Conservation (phyloP, 1,140 invertebrate species). For the Orius insidiosus region DNA sequence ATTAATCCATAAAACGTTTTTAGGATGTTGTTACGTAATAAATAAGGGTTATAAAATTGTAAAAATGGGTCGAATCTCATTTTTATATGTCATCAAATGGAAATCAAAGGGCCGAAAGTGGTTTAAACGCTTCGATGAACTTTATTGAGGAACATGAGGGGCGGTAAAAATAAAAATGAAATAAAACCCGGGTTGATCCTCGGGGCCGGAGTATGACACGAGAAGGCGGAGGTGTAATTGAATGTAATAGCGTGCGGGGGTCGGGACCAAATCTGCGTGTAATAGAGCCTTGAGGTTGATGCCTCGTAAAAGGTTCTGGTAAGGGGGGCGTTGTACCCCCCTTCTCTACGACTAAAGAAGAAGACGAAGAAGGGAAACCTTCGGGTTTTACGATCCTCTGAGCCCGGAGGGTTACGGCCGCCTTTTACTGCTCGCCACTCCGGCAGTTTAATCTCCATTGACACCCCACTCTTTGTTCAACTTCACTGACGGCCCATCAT, state of each 20-base stretch:
- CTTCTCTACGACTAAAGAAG: not conserved
- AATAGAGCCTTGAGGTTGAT: constrained; percentile 4
- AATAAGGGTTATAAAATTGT: too few species aligned
- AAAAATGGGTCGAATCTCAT: too few species aligned
- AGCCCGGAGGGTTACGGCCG: constrained; percentile 4
- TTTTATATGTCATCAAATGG: not conserved
- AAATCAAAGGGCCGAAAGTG: not conserved
- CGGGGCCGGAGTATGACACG: not conserved
- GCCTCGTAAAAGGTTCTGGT: constrained; percentile 5
- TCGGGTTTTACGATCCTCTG: constrained; percentile 4
- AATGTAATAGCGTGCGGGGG: constrained; percentile 8
- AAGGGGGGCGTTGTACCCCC: not conserved
- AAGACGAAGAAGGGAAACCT: not conserved
- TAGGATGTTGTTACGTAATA: too few species aligned
- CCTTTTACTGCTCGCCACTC: constrained; percentile 8
- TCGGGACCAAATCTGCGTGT: constrained; percentile 9
- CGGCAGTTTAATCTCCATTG: constrained; percentile 12
- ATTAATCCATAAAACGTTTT: too few species aligned
- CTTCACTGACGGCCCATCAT: constrained; percentile 9
- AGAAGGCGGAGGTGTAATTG: constrained; percentile 8
- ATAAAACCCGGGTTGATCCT: not conserved
- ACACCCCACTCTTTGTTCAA: constrained; percentile 12
- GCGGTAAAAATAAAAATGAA: constrained; percentile 1
- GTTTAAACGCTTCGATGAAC: not conserved
- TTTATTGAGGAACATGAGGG: not conserved